These are phyloP conservation scores for Sphaeramia orbicularis DNA, from an alignment of 2,797 vertebrate species.

Conservation along the genomic window DNA sequence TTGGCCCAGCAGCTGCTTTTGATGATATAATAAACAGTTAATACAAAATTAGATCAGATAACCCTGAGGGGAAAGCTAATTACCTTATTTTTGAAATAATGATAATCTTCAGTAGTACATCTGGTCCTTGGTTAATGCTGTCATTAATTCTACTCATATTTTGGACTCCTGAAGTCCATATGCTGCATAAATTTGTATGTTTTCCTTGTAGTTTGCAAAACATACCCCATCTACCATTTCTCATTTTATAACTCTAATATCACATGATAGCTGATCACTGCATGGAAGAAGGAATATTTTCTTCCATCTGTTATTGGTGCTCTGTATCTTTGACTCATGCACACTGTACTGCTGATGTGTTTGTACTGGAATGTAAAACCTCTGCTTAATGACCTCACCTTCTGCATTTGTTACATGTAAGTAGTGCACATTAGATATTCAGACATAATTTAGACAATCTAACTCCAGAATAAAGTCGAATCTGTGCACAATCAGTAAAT, in stretches of 20 bases:
- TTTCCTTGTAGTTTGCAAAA: conserved; percentile 20
- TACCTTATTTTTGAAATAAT: conserved; percentile 71
- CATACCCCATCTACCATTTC: not conserved
- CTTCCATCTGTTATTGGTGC: conserved; percentile 7
- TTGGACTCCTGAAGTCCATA: conserved; percentile 34
- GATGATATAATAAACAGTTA: conserved; percentile 81
- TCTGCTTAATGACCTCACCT: no score
- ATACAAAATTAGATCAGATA: conserved; percentile 76
- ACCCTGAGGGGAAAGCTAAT: conserved; percentile 70
- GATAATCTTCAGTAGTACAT: conserved; percentile 67
- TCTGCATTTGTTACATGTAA: conserved; percentile 17
- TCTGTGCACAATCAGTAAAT: no score
- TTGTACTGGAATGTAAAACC: conserved; percentile 4
- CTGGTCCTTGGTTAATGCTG: conserved; percentile 59
- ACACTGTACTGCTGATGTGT: conserved; percentile 16
- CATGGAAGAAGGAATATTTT: not conserved
- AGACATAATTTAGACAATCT: not conserved
- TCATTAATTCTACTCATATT: conserved; percentile 54
- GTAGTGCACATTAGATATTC: conserved; percentile 23
- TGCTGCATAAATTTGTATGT: conserved; percentile 19
- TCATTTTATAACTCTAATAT: not conserved
- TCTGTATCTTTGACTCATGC: not conserved
- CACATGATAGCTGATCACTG: conserved; percentile 5
- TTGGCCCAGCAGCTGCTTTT: conserved; percentile 75
- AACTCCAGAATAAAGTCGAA: no score